Evolutionary conservation across 2,797 vertebrate genomes (phyloP), one percentile per base, ranked within the genome.

Genomic region (Psittacula echo): DNA sequence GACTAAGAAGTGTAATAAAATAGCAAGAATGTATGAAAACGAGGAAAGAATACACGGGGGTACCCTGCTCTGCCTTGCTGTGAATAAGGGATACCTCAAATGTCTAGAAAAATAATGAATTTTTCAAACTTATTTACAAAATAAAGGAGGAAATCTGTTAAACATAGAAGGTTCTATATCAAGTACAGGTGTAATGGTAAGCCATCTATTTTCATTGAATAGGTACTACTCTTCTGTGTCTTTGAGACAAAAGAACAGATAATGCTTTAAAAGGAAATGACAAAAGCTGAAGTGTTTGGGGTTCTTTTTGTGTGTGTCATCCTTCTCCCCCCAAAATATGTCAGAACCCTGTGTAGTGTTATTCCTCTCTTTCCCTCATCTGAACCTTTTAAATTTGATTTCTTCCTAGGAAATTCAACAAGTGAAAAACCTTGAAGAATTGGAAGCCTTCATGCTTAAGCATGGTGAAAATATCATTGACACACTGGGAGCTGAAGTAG

Each of bases 391-490:
- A 72, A 54, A 76, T 73, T 90, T 89, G 29, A 72, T 93, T 88
- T 97, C 45, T 96, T 95, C 78, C 44, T 73, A 99, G 99, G 99
- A 99, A 56, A 99, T 99, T 97, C 99, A 99, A 96, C 98, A 98
- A 98, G 99, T 99, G 81, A 99, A 99, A 97, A 99, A 98, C 26
- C 98, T 98, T 32, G 99, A 99, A 96, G 99, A 99, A 90, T 98
- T 99, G 93, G 99, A 99, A 97, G 98, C 89, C 77, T 99, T 99
- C 94, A 99, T 99, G 99, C 98, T 99, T 94, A 99, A 99, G 97
- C 99, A 99, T 26, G 99, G 99, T 58, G 99, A 99, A 97, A 99
- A 99, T 97, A 99, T 99, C 65, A 98, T 99, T 39, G 99, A 99
- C 97, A 99, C 98, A 1, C 97, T 99, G 90, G 99, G 99, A 91